Evolutionary conservation across 1,140 invertebrate species (phyloP).

Genomic region (Pachyrhynchus sulphureomaculatus): DNA sequence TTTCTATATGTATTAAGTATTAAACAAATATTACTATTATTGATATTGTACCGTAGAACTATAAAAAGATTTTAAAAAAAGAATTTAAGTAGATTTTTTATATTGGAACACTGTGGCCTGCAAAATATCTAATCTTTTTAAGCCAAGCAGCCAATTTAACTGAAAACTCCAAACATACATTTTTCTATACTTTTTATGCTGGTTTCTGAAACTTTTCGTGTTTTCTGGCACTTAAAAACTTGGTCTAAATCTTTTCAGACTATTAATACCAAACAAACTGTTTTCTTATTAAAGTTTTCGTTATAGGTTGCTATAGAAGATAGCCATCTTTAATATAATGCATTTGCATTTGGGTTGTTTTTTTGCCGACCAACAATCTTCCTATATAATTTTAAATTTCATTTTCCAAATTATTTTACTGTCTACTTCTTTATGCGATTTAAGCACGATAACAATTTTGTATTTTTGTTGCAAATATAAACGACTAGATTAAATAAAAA

Average conservation of each 20-base stretch:
- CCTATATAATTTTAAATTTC: constrained; percentile 30
- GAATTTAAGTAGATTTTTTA: too few relatives aligned
- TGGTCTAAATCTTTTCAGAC: constrained; percentile 19
- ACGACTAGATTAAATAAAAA: too few relatives aligned
- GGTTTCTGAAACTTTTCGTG: constrained; percentile 7
- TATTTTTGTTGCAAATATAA: too few relatives aligned
- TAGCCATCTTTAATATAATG: constrained; percentile 31
- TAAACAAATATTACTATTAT: too few relatives aligned
- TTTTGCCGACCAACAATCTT: constrained; percentile 6
- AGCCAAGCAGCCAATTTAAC: too few relatives aligned
- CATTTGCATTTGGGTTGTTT: constrained; percentile 22
- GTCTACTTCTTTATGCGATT: background rate
- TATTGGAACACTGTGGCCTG: too few relatives aligned
- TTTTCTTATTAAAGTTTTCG: constrained; percentile 35
- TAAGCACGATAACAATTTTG: background rate
- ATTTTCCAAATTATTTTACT: constrained; percentile 28
- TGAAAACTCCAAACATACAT: too few relatives aligned
- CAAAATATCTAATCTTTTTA: too few relatives aligned
- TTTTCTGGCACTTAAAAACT: constrained; percentile 12
- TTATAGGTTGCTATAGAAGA: constrained; percentile 26
- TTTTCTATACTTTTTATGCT: too few relatives aligned
- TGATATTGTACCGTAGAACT: too few relatives aligned
- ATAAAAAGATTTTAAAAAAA: too few relatives aligned
- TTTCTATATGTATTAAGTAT: too few relatives aligned
- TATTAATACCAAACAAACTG: constrained; percentile 28